A percentile compares a stretch with the other conserved stretches of the same genome.
Evolutionary conservation across 2,797 vertebrate genomes (phyloP).

Genomic region (Micrastur ruficollis): DNA sequence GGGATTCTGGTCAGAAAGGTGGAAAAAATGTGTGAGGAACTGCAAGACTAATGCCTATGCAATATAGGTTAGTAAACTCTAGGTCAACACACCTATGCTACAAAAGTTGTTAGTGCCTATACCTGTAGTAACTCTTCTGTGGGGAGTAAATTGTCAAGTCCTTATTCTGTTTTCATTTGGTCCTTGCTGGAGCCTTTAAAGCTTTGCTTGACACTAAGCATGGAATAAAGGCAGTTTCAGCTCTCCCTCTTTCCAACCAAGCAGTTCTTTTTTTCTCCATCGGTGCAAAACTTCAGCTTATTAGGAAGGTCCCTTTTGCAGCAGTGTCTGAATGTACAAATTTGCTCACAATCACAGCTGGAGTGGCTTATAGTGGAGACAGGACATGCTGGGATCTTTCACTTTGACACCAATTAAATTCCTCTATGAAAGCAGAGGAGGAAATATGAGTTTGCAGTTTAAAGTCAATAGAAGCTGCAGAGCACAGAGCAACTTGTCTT

Average conservation of each 20-base stretch:
- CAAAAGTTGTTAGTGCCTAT: neutral
- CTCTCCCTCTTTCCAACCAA: neutral
- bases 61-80: neutral
- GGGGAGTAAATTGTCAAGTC: neutral
- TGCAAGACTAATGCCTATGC: neutral
- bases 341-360: conserved; percentile 38
- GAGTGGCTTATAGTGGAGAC: conserved; percentile 12
- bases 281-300: conserved; percentile 7
- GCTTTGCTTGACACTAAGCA: neutral
- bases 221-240: neutral
- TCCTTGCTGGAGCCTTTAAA: neutral
- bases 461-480: conserved; percentile 46
- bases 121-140: neutral
- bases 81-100: neutral
- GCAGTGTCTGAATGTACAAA: conserved; percentile 29
- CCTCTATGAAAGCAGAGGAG: conserved; percentile 21
- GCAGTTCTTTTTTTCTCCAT: neutral
- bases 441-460: neutral
- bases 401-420: conserved; percentile 59
- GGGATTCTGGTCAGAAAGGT: neutral
- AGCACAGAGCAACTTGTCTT: conserved; percentile 29
- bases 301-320: conserved; percentile 44
- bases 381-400: conserved; percentile 57
- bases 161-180: neutral
- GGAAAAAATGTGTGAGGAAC: neutral